Evolutionary conservation across 1,140 invertebrate species (phyloP).

Genomic region (Thereuonema tuberculata): DNA sequence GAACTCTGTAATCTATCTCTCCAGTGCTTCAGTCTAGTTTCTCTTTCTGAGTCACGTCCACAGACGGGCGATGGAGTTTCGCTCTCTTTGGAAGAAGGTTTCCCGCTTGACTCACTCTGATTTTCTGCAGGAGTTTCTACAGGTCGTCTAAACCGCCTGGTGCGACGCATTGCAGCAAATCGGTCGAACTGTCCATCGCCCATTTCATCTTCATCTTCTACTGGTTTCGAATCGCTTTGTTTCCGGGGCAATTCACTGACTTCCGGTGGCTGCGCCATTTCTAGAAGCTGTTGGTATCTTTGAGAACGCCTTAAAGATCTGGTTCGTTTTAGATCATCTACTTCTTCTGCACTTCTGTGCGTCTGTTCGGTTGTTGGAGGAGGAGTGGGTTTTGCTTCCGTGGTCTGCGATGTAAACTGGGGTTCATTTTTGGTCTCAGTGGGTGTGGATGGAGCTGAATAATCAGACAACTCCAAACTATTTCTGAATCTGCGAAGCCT

Average conservation of each 20-base stretch:
- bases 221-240: background rate
- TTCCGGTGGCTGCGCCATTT: no score
- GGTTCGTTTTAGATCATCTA: no score
- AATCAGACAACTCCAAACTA: constrained; percentile 8
- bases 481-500: constrained; percentile 2
- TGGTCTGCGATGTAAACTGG: background rate
- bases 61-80: background rate
- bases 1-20: no score
- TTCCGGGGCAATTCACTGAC: background rate
- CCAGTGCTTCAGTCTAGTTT: background rate
- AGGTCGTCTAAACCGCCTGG: constrained; percentile 38
- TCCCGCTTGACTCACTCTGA: background rate
- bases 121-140: background rate
- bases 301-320: background rate
- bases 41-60: background rate
- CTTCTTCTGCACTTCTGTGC: background rate
- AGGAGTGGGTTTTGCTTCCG: background rate
- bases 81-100: background rate
- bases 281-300: background rate
- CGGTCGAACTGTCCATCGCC: constrained; percentile 63
- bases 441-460: constrained; percentile 1
- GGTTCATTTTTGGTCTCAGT: constrained; percentile 12
- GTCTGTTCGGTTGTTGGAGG: background rate
- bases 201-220: constrained; percentile 26
- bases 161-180: constrained; percentile 62